phyloP scores from a whole-genome alignment of 2,113 vertebrate species.

The Osmerus eperlanus region DNA sequence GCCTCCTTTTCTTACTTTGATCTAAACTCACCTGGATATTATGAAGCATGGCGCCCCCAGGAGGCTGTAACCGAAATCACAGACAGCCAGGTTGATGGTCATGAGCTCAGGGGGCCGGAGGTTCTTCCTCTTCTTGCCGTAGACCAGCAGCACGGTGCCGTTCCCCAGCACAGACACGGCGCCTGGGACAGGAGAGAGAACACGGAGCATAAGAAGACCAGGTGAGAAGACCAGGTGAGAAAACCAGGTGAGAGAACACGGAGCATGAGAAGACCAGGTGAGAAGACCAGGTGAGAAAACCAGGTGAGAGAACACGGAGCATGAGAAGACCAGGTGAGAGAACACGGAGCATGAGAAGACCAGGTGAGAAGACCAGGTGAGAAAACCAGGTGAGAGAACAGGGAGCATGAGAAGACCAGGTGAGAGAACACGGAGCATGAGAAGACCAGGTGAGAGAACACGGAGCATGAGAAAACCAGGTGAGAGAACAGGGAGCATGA shows the following conservation, averaged over 20 bases:
- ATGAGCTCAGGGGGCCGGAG: constrained; percentile 55
- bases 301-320: too few relatives aligned
- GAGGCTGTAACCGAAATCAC: constrained; percentile 59
- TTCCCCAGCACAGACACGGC: constrained; percentile 51
- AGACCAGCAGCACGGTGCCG: constrained; percentile 46
- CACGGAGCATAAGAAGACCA: background rate
- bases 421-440: background rate
- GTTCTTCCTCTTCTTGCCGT: constrained; percentile 44
- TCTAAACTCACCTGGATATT: constrained; percentile 48
- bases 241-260: background rate
- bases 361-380: background rate
- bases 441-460: background rate
- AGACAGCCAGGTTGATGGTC: constrained; percentile 59
- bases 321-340: too few relatives aligned
- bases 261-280: background rate
- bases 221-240: background rate
- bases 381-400: too few relatives aligned
- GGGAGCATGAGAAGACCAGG: too few relatives aligned
- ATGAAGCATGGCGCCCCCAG: constrained; percentile 53
- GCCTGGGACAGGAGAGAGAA: constrained; percentile 24
- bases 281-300: too few relatives aligned
- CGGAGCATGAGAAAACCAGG: background rate
- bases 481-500: background rate
- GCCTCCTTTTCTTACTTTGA: background rate
- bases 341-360: background rate